Evolutionary conservation across 1,140 invertebrate species (phyloP).

Genomic region (Philotrypesis tridentata): DNA sequence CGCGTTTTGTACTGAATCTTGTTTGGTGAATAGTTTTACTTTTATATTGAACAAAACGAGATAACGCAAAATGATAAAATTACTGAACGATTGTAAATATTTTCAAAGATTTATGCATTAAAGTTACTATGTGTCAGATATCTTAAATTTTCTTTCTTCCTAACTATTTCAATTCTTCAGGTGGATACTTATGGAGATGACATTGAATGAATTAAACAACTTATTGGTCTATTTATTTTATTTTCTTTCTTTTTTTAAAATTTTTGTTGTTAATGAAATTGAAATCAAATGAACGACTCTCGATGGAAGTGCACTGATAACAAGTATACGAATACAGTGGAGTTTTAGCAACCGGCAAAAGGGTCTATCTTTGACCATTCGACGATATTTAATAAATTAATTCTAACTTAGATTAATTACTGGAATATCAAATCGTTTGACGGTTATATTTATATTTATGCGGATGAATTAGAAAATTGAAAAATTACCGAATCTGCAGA

Average conservation of each 20-base stretch:
- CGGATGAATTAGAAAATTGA: slow-evolving; percentile 49
- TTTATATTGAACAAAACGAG: slow-evolving; percentile 61
- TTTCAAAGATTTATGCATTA: slow-evolving; percentile 62
- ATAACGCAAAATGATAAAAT: slow-evolving; percentile 33
- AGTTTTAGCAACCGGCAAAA: slow-evolving; percentile 59
- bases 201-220: slow-evolving; percentile 31
- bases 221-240: slow-evolving; percentile 38
- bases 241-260: slow-evolving; percentile 25
- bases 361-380: slow-evolving; percentile 58
- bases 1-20: slow-evolving; percentile 63
- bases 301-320: slow-evolving; percentile 46
- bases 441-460: slow-evolving; percentile 27
- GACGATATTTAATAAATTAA: slow-evolving; percentile 32
- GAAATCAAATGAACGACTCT: slow-evolving; percentile 35
- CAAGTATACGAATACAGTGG: slow-evolving; percentile 55
- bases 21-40: slow-evolving; percentile 67
- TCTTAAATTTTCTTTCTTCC: slow-evolving; percentile 37
- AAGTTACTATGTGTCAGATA: slow-evolving; percentile 52
- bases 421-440: slow-evolving; percentile 5
- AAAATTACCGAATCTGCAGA: slow-evolving; percentile 44
- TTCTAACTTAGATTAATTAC: slow-evolving; percentile 11
- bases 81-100: slow-evolving; percentile 59
- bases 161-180: background rate
- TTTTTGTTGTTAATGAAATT: slow-evolving; percentile 44
- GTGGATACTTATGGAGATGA: background rate